Evolutionary conservation across 30 jellyfish, hydroid and myxozoan genomes (phyloP), one percentile per base, ranked within the genome.

Genomic region (Cassiopea xamachana): DNA sequence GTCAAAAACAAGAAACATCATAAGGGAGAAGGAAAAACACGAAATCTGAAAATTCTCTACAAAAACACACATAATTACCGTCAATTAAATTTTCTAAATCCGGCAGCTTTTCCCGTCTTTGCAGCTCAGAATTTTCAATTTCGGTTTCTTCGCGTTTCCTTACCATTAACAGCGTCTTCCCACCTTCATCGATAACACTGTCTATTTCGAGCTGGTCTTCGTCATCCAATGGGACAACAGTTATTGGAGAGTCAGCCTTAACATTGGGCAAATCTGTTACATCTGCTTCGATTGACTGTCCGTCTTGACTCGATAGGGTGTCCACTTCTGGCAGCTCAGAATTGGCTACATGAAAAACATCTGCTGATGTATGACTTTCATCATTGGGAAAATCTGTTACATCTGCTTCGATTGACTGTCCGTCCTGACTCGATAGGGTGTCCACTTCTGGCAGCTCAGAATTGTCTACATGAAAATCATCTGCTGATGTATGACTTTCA

Each of bases 221-320:
- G 68, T 50, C 95, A 69, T 88, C 90, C 16, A 81, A 59, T 1
- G 86, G 90, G 74, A 88, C 76, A 2, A 88, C 90, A 6, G 90
- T 88, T 16, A 78, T 82, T 3, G 46, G 69, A 43, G 67, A 87
- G 45, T 69, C 27, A 51, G n/a, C 78, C n/a, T 86, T 81, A 50
- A 39, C 80, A 18, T 86, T 69, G 8, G 39, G 67, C 70, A 43
- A 13, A 43, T 55, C 93, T 16, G 78, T 77, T 69, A 12, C 82
- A 19, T 60, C 46, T 44, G n/a, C 48, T 19, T 62, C 70, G n/a
- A 55, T 64, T 64, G 74, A 64, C 27, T 3, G 64, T 55, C 7
- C 64, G 12, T 6, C 12, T 55, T 55, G 64, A 55, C 12, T 10
- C 7, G 64, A 10, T 55, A 10, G 7, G 12, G 12, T 10, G 7